Evolutionary conservation across 1,140 invertebrate species (phyloP).

Genomic region (Xylocopa sonorina): DNA sequence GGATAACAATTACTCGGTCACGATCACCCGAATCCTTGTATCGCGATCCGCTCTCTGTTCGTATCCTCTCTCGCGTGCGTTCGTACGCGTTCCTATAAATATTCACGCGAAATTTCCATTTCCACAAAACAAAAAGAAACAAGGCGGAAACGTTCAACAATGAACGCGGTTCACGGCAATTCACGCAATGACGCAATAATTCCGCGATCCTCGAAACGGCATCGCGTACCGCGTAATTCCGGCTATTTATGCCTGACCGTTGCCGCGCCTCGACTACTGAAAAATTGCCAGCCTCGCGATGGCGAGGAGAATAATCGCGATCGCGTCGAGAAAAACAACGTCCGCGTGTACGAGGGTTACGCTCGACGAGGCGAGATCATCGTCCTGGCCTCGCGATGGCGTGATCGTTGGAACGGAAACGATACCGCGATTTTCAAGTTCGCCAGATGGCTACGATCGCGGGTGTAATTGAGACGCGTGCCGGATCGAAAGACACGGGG

Average conservation of each 20-base stretch:
- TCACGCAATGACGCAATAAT: conserved; percentile 31
- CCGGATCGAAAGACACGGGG: conserved; percentile 37
- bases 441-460: not conserved
- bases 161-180: conserved; percentile 12
- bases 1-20: too few species aligned
- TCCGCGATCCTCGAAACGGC: conserved; percentile 19
- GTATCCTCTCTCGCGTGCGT: too few species aligned
- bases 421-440: conserved; percentile 22
- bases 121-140: not conserved
- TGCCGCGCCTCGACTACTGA: conserved; percentile 2
- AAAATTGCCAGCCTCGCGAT: conserved; percentile 9
- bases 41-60: too few species aligned
- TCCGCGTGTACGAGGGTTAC: not conserved
- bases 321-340: conserved; percentile 4
- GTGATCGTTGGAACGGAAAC: conserved; percentile 29
- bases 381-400: conserved; percentile 4
- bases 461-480: conserved; percentile 50
- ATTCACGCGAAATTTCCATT: not conserved
- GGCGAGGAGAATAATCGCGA: not conserved
- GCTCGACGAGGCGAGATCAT: not conserved
- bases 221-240: conserved; percentile 15
- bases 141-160: not conserved
- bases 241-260: conserved; percentile 7
- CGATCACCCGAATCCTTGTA: too few species aligned
- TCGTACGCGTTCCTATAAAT: too few species aligned